Evolutionary conservation across 2,888 invertebrate genomes (phyloP), one percentile per base, ranked within the genome.

Genomic region (Bombylius discolor): DNA sequence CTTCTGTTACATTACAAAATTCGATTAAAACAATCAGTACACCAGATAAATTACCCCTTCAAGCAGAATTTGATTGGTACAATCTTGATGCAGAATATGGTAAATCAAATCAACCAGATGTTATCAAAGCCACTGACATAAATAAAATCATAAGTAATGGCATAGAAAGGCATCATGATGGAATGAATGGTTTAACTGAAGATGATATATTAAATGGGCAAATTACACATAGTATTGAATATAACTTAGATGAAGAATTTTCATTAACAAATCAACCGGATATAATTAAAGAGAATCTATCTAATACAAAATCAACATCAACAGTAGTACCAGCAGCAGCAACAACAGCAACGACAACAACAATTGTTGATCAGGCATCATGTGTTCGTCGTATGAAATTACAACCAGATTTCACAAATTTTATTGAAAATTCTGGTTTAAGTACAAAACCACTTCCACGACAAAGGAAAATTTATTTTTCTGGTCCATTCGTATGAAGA

Each of bases 31-130:
- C 12, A n/a, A 61, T 42, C 59, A 51, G 11, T 57, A 62, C 9
- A 56, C 56, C 56, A 23, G 60, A 63, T 49, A 68, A 65, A 51
- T 58, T 72, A 34, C 71, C 71, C 0, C 60, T 74, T 5, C 71
- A 74, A 55, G 72, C 71, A 0, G 73, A 74, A 58, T 74, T 74
- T 56, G 74, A 74, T 62, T 74, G 73, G 74, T 74, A 74, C 55
- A 74, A 74, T 62, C 62, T 74, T 56, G 74, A 74, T 60, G 72
- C 65, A 7, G 74, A 74, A 58, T 74, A 71, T 62, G 71, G 72
- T 1, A 66, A 65, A 56, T 61, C 65, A 13, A 62, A 63, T 52
- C 66, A 65, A 53, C 61, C 65, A 13, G 66, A 66, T 47, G 54
- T 66, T 9, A 60, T 63, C 5, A 64, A 65, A 59, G 59, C 61